Evolutionary conservation across 1,140 invertebrate genomes (phyloP), one percentile per base, ranked within the genome.

Genomic region (Pseudomyrmex gracilis): DNA sequence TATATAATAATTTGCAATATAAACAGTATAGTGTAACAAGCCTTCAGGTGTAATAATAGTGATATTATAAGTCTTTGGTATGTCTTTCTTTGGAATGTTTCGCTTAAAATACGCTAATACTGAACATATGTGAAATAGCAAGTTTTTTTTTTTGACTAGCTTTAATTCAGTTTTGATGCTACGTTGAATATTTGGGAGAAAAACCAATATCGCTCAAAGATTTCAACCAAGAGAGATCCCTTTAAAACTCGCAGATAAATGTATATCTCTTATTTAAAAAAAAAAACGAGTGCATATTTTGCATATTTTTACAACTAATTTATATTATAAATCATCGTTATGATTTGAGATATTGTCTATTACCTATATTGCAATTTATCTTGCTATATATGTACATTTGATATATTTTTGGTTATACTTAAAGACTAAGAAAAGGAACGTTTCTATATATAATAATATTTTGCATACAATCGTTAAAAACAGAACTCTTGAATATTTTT

Each of bases 341-440:
- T 10, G 58, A 13, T 24, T 34, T 34, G 34, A 34, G 34, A 34
- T 87, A 84, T 43, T 71, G 53, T 2, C 84, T 84, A 87, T 87
- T 71, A 73, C 70, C 61, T 2, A 84, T 84, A 87, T 87, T 71
- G 74, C 74, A 67, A 70, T 13, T 22, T 22, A 84, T 87, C 12
- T 60, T 8, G n/a, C 15, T 66, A 12, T 70, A 12, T 70, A 70
- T 49, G 63, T 74, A 57, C 24, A 43, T 71, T 58, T 74, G 20
- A 49, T 70, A 78, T 60, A 34, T 34, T 34, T 34, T 34, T 34
- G 70, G 57, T n/a, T 74, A 61, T n/a, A 58, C 57, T 77, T 53
- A 73, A 45, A 20, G 57, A 87, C 64, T 84, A 77, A 55, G 34
- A 55, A 84, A 74, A 73, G 51, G 53, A 77, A 86, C 64, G 34